Percentiles rank a stretch among this genome's conserved stretches.
phyloP scores from a whole-genome alignment of 2,113 vertebrate species.

The Gavia stellata region DNA sequence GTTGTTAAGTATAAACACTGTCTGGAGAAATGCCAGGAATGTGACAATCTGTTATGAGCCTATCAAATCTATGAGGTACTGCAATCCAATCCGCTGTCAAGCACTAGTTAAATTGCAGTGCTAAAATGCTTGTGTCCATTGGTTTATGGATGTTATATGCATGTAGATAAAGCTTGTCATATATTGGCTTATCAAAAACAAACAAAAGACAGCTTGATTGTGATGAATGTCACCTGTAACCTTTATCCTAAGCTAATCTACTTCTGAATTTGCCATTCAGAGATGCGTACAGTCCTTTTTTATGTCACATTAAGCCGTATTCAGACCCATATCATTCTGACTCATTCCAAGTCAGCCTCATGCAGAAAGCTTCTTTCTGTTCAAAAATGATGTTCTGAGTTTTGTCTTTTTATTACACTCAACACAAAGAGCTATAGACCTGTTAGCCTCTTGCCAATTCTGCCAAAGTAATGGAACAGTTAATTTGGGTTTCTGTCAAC shows the following conservation, averaged over 20 bases:
- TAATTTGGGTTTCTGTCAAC: conserved; percentile 32
- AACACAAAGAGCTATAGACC: neutral
- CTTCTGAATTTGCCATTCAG: conserved; percentile 8
- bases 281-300: neutral
- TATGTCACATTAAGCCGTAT: conserved; percentile 5
- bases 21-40: conserved; percentile 35
- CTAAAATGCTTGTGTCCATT: conserved; percentile 10
- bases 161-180: conserved; percentile 26
- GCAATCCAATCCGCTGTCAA: conserved; percentile 2
- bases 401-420: neutral
- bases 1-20: conserved; percentile 13
- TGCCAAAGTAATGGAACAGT: neutral
- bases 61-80: conserved; percentile 5
- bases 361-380: neutral
- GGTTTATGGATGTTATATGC: neutral
- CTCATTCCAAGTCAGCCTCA: neutral
- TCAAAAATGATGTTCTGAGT: neutral
- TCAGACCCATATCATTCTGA: neutral
- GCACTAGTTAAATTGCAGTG: neutral
- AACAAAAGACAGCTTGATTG: conserved; percentile 30
- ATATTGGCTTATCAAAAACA: conserved; percentile 23
- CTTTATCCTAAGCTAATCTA: conserved; percentile 8
- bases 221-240: conserved; percentile 44
- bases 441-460: neutral
- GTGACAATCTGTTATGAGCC: conserved; percentile 8